Conservation (phyloP, 2,113 vertebrate genomes). For the Chlorodrepanis virens region DNA sequence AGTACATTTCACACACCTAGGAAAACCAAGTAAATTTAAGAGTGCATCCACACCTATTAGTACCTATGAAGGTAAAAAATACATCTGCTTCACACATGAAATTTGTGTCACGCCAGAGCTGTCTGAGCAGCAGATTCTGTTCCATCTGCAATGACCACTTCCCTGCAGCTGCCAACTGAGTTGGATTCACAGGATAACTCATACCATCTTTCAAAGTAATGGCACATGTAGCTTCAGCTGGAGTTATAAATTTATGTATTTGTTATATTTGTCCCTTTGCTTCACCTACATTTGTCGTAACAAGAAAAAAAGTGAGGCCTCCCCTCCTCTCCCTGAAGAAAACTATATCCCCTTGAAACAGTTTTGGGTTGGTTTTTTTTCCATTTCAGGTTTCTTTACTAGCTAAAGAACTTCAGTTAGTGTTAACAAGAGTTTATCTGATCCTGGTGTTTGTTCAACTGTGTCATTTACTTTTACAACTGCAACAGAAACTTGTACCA, state of each 20-base stretch:
- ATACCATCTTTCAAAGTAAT: not conserved
- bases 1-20: not conserved
- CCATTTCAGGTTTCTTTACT: not conserved
- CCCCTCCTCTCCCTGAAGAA: not conserved
- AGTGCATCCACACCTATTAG: not conserved
- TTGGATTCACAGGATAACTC: not conserved
- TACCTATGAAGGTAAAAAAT: not conserved
- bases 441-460: not conserved
- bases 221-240: not conserved
- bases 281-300: not conserved
- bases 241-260: not conserved
- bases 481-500: conserved; percentile 12
- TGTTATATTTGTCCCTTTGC: not conserved
- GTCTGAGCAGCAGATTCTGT: not conserved
- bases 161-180: not conserved
- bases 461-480: not conserved
- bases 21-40: not conserved
- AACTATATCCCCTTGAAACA: not conserved
- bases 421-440: not conserved
- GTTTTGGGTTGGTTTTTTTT: not conserved
- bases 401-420: not conserved
- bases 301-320: not conserved
- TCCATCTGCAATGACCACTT: not conserved
- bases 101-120: not conserved
- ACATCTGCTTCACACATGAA: not conserved